Percentiles rank a stretch among this genome's conserved stretches.
These are phyloP conservation scores for Arothron firmamentum DNA, from an alignment of 2,113 vertebrate species.

Conservation along the genomic window DNA sequence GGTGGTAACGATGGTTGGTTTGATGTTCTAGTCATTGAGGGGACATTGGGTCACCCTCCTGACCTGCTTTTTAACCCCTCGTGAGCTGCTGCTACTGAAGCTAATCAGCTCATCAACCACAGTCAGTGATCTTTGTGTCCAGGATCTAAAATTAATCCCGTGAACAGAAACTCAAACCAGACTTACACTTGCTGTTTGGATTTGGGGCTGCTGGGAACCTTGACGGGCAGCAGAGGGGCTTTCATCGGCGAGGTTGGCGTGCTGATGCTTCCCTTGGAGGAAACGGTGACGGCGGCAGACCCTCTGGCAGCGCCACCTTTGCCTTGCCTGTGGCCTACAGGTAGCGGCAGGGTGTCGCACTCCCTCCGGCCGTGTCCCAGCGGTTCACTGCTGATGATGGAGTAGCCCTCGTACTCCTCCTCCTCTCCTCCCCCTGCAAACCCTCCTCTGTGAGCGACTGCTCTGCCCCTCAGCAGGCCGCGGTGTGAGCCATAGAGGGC, in stretches of 20 bases:
- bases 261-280: constrained; percentile 82
- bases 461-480: constrained; percentile 23
- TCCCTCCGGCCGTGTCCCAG: constrained; percentile 70
- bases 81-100: neutral
- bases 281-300: constrained; percentile 56
- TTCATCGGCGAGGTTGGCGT: constrained; percentile 87
- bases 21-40: no score
- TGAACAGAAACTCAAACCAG: neutral
- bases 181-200: constrained; percentile 50
- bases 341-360: constrained; percentile 73
- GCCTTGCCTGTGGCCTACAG: constrained; percentile 73
- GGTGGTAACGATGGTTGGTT: no score
- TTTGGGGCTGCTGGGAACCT: constrained; percentile 62
- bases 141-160: neutral
- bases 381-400: constrained; percentile 91
- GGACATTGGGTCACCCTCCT: no score
- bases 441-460: constrained; percentile 33
- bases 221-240: constrained; percentile 71
- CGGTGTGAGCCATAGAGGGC: constrained; percentile 61
- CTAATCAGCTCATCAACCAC: neutral
- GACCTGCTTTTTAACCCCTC: no score
- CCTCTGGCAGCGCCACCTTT: constrained; percentile 53
- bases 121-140: neutral
- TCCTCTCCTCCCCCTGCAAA: constrained; percentile 70
- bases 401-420: constrained; percentile 90